A percentile compares a stretch with the other conserved stretches of the same genome.
Evolutionary conservation across 2,888 invertebrate species (phyloP).

Genomic region (Ormyrus thymus): DNA sequence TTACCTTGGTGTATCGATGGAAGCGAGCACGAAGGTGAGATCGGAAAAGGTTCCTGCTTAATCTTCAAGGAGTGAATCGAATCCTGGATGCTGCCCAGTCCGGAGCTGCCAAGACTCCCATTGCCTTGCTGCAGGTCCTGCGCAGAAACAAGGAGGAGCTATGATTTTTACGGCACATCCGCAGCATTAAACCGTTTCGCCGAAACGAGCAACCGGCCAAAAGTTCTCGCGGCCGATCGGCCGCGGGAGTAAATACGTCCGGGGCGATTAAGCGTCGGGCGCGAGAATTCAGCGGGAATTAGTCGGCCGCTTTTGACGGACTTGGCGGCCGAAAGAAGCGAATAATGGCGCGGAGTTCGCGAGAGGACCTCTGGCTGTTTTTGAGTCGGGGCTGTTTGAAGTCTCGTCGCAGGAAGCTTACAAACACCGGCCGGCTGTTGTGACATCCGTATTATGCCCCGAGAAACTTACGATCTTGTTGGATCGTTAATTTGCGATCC

Average conservation of each 20-base stretch:
- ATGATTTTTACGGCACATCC: no score
- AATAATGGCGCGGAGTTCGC: conserved; percentile 29
- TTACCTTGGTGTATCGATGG: conserved; percentile 70
- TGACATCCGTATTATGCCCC: conserved; percentile 74
- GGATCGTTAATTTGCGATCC: conserved; percentile 72
- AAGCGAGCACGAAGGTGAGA: conserved; percentile 66
- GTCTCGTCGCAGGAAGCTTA: conserved; percentile 74
- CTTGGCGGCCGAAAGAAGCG: conserved; percentile 16
- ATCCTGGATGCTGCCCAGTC: conserved; percentile 64
- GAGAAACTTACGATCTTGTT: conserved; percentile 72
- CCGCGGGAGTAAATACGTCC: no score
- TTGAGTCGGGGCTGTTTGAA: conserved; percentile 73
- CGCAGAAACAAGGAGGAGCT: no score
- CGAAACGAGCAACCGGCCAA: no score
- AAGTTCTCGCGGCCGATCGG: no score
- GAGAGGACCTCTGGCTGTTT: conserved; percentile 43
- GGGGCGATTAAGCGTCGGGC: no score
- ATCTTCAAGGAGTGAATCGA: conserved; percentile 67
- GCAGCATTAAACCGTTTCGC: no score
- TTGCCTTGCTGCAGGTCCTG: conserved; percentile 70
- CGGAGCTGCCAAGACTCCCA: conserved; percentile 62
- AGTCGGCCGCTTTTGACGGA: no score
- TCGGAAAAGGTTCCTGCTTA: conserved; percentile 71
- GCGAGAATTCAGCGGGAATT: no score
- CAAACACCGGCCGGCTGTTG: conserved; percentile 73